Percentiles rank a stretch among this genome's conserved stretches.
Evolutionary conservation across 2,888 invertebrate species (phyloP).

Genomic region (Drosophila incognita): DNA sequence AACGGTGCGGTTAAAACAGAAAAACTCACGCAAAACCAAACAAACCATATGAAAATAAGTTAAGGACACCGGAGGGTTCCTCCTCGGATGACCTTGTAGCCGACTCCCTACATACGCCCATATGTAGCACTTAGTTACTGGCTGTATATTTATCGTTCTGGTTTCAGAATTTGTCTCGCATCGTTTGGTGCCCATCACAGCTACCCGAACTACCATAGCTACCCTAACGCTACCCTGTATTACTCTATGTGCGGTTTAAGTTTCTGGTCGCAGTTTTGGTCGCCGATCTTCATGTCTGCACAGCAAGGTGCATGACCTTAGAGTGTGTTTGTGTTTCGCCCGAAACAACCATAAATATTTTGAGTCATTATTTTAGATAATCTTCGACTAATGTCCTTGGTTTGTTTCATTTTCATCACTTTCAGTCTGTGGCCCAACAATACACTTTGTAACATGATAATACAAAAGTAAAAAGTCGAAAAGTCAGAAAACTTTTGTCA

Average conservation of each 20-base stretch:
- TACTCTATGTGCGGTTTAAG: conserved; percentile 63
- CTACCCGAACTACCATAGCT: conserved; percentile 1
- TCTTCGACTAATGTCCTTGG: conserved; percentile 75
- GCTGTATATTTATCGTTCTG: conserved; percentile 64
- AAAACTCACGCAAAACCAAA: conserved; percentile 50
- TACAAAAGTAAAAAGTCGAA: not conserved
- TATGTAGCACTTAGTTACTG: conserved; percentile 43
- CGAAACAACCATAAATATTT: conserved; percentile 76
- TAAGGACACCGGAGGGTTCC: conserved; percentile 65
- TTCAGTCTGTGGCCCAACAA: not conserved
- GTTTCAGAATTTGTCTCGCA: conserved; percentile 75
- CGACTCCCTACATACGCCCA: conserved; percentile 70
- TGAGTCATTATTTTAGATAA: conserved; percentile 82
- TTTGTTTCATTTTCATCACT: conserved; percentile 48
- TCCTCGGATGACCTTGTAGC: conserved; percentile 57
- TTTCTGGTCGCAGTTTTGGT: conserved; percentile 78
- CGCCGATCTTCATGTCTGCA: conserved; percentile 71
- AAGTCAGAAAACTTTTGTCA: not conserved
- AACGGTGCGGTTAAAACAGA: conserved; percentile 69
- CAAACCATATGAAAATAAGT: conserved; percentile 59
- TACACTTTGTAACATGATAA: not conserved
- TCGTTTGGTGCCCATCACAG: conserved; percentile 51
- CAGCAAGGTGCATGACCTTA: conserved; percentile 79
- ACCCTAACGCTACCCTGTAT: conserved; percentile 40
- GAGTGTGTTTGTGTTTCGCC: conserved; percentile 60